Evolutionary conservation across 2,113 vertebrate species (phyloP).

Genomic region (Phylloscopus whistleri): DNA sequence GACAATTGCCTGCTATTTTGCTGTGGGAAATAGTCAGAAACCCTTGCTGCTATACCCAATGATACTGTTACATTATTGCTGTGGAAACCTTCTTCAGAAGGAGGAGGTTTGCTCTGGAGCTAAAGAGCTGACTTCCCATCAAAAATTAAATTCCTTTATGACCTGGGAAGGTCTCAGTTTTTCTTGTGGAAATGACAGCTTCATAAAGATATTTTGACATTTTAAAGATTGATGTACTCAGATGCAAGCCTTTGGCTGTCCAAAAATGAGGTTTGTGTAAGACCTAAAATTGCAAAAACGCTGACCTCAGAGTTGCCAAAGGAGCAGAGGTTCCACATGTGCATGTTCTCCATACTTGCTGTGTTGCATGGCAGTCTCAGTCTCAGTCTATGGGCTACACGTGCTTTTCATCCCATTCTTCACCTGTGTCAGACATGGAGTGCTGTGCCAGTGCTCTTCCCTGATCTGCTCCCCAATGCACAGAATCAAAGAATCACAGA

Average conservation of each 20-base stretch:
- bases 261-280: neutral
- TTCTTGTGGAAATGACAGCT: neutral
- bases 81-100: neutral
- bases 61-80: neutral
- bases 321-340: neutral
- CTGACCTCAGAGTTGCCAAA: neutral
- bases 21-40: neutral
- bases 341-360: neutral
- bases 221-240: neutral
- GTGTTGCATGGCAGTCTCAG: accelerated
- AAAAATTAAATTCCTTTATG: neutral
- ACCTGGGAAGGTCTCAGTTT: neutral
- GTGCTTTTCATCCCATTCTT: neutral
- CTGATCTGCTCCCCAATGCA: neutral
- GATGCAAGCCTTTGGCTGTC: neutral
- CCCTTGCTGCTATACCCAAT: neutral
- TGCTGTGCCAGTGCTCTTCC: neutral
- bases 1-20: neutral
- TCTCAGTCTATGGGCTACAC: accelerated
- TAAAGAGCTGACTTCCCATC: neutral
- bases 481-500: neutral
- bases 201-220: neutral
- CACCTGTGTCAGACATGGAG: neutral
- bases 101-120: neutral
- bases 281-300: neutral